phyloP scores from a whole-genome alignment of 1,140 invertebrate species.

The Drosophila oshimai region DNA sequence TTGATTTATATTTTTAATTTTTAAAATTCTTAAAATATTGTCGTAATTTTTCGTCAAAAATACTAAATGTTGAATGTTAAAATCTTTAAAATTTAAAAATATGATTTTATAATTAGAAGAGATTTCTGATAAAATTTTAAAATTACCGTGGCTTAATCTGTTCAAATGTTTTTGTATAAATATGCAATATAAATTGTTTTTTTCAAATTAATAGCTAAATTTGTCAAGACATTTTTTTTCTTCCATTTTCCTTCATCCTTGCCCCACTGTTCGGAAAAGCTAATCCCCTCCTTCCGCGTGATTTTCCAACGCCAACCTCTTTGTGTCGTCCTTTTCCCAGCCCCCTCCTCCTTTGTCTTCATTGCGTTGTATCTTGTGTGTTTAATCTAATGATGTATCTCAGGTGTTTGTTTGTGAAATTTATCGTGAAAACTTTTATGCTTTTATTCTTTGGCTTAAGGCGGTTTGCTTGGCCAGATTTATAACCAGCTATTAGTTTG shows the following conservation, averaged over 20 bases:
- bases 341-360: conserved; percentile 36
- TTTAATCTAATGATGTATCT: conserved; percentile 81
- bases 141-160: too few relatives aligned
- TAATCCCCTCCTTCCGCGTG: neutral
- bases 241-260: neutral
- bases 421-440: conserved; percentile 80
- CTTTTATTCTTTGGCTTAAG: conserved; percentile 70
- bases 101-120: too few relatives aligned
- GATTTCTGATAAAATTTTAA: too few relatives aligned
- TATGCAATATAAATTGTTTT: too few relatives aligned
- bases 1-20: too few relatives aligned
- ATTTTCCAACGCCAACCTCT: conserved; percentile 13
- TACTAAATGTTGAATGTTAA: too few relatives aligned
- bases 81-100: too few relatives aligned
- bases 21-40: too few relatives aligned
- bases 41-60: too few relatives aligned
- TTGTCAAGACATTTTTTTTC: neutral
- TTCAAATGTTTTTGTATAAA: too few relatives aligned
- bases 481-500: conserved; percentile 75
- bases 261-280: neutral
- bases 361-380: conserved; percentile 61
- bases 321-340: neutral
- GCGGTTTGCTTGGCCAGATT: conserved; percentile 54
- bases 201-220: too few relatives aligned
- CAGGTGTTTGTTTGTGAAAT: conserved; percentile 81